Evolutionary conservation across 2,113 vertebrate species (phyloP), one percentile per base, ranked within the genome.

Genomic region (Hoplias malabaricus): DNA sequence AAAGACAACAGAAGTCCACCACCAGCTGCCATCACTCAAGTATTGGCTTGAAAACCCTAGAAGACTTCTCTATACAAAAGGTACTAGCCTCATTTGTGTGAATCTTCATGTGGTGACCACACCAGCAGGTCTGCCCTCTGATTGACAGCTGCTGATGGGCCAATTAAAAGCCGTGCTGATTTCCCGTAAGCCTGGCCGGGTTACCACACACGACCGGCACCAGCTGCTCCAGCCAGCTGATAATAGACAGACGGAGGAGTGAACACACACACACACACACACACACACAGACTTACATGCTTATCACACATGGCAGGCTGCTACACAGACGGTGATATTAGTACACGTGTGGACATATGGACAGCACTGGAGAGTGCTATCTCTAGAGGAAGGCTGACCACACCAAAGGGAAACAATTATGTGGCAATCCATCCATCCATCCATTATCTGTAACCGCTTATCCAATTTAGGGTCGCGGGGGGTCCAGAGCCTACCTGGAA

Each of bases 131-230:
- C 27, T 10, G 21, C 27, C 23, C 21, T n/a, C 50, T 34, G 36
- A 67, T 38, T 68, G 70, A 73, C 70, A 59, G 61, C 50, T 73
- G 61, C 69, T 70, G 46, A 62, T 13, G n/a, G 27, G 36, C 43
- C 73, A 81, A 72, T 81, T 76, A 72, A 76, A 77, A 48, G 25
- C 6, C 27, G 27, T 54, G 33, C 23, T 77, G 33, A 73, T 78
- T 73, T 82, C 53, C 78, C 40, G 54, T 56, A 75, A 63, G 65
- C 43, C 57, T 53, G 16, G 16, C 56, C 63, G 70, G 54, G 76
- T 69, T 36, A 82, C 27, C 27, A 57, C 27, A 46, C n/a, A 27
- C 21, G 53, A 78, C 70, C 36, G 36, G 46, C 54, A 43, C 42
- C 63, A 78, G 33, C 43, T 82, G 65, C 75, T 73, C 59, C 71